Percentiles rank a stretch among this genome's conserved stretches.
These are phyloP conservation scores for Subanguina moxae DNA, from an alignment of 1,140 invertebrate genomes.

Conservation along the genomic window DNA sequence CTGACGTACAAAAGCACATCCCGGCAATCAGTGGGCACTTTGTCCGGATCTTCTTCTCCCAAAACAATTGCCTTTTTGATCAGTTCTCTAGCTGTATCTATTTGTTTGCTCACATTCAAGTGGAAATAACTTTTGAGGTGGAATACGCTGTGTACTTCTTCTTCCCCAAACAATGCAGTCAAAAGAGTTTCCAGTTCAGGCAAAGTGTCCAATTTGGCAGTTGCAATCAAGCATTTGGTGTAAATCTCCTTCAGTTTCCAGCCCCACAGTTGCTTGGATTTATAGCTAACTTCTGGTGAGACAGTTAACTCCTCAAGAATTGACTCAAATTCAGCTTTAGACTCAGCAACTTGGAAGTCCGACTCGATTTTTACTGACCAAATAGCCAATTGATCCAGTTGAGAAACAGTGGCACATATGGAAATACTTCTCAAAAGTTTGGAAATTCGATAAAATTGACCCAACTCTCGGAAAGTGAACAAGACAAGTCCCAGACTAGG, in stretches of 20 bases:
- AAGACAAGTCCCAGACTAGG: not conserved
- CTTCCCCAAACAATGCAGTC: not conserved
- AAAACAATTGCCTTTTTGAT: not conserved
- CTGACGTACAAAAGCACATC: not conserved
- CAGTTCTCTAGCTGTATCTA: not conserved
- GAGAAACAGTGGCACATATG: not conserved
- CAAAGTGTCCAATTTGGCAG: not conserved
- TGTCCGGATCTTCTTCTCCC: not conserved
- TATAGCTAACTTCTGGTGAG: too few species aligned
- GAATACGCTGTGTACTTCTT: not conserved
- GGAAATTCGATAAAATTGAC: not conserved
- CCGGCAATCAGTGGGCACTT: not conserved
- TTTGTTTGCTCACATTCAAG: not conserved
- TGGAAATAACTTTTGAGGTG: not conserved
- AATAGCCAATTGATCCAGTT: not conserved
- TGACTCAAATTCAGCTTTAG: not conserved
- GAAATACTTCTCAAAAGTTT: not conserved
- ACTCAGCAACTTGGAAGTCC: not conserved
- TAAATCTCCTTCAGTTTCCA: not conserved
- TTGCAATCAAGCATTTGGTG: not conserved
- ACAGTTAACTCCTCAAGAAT: too few species aligned
- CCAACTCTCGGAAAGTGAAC: not conserved
- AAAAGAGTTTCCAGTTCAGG: not conserved
- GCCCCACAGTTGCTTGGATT: not conserved
- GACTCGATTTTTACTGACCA: not conserved